Evolutionary conservation across 2,113 vertebrate genomes (phyloP).

Genomic region (Anhinga anhinga): DNA sequence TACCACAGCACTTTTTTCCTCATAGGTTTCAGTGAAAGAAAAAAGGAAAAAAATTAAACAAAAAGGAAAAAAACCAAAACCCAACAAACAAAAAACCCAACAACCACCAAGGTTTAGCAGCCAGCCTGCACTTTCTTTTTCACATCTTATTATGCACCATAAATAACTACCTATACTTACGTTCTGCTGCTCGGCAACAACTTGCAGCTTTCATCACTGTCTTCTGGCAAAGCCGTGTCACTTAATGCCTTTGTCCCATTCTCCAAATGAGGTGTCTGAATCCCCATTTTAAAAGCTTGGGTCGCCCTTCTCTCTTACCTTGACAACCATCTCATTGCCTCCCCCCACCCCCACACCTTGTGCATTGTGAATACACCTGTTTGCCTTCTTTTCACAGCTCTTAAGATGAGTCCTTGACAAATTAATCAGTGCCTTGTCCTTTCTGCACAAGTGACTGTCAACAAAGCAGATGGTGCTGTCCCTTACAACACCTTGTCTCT

Average conservation of each 20-base stretch:
- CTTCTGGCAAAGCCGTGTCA: background rate
- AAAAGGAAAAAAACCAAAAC: no score
- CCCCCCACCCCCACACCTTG: no score
- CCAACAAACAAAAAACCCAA: no score
- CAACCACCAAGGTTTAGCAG: background rate
- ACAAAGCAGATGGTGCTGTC: conserved; percentile 48
- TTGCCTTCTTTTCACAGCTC: background rate
- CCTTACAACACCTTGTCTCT: background rate
- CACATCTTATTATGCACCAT: background rate
- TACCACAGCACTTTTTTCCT: background rate
- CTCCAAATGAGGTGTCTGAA: background rate
- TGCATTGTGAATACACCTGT: background rate
- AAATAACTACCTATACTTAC: background rate
- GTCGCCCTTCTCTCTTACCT: background rate
- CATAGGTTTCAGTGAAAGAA: background rate
- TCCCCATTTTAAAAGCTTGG: background rate
- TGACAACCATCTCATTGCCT: background rate
- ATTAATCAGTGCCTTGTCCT: conserved; percentile 46
- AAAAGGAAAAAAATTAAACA: background rate
- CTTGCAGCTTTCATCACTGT: background rate
- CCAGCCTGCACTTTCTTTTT: background rate
- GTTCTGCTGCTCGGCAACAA: background rate
- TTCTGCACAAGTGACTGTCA: conserved; percentile 20
- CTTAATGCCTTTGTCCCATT: background rate
- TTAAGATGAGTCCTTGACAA: background rate